phyloP scores from a whole-genome alignment of 2,113 vertebrate species.

The Tupaia chinensis region DNA sequence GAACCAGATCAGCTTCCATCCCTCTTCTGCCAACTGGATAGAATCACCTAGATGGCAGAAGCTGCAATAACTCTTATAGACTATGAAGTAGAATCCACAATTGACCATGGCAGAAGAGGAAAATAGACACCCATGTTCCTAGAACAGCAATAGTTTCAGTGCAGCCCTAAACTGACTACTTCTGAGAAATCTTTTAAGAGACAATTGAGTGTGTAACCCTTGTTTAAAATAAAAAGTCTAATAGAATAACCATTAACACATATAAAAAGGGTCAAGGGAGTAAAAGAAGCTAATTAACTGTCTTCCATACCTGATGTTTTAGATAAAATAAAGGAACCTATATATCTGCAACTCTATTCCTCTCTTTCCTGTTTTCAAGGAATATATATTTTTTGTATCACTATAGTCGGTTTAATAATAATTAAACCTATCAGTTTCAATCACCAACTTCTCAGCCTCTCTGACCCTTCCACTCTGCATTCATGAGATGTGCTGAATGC shows the following conservation, averaged over 20 bases:
- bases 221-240: neutral
- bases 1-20: neutral
- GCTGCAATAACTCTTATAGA: neutral
- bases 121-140: constrained; percentile 15
- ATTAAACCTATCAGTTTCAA: neutral
- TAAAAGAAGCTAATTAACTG: neutral
- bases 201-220: neutral
- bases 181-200: constrained; percentile 24
- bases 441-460: constrained; percentile 21
- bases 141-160: constrained; percentile 2
- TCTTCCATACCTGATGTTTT: constrained; percentile 27
- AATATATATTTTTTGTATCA: neutral
- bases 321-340: constrained; percentile 34
- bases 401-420: neutral
- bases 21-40: neutral
- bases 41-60: neutral
- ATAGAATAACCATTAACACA: constrained; percentile 59
- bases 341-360: neutral
- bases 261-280: neutral
- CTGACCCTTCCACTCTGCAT: constrained; percentile 1
- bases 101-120: neutral
- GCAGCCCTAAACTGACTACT: neutral
- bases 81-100: neutral
- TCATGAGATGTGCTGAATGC: neutral
- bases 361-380: constrained; percentile 3